phyloP scores from a whole-genome alignment of 2,113 vertebrate species.

The Malurus cyaneus region DNA sequence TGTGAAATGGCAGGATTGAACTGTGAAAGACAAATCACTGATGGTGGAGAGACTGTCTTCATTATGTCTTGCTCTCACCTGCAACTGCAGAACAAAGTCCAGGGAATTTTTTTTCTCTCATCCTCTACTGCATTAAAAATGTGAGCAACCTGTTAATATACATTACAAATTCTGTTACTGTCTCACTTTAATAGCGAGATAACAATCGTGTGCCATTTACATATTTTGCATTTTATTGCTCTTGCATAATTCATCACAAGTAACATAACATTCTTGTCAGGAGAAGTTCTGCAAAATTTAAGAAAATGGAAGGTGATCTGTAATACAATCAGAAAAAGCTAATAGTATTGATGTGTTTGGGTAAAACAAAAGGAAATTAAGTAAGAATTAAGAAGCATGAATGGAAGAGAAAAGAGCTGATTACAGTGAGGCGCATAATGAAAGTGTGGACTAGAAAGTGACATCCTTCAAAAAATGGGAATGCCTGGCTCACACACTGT shows the following conservation, averaged over 20 bases:
- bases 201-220: constrained; percentile 33
- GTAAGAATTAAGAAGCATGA: background rate
- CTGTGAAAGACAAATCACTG: constrained; percentile 57
- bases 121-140: background rate
- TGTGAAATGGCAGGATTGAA: constrained; percentile 67
- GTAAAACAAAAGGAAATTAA: constrained; percentile 17
- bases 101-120: background rate
- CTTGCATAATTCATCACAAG: constrained; percentile 56
- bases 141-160: constrained; percentile 27
- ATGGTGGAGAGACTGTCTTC: background rate
- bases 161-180: constrained; percentile 43
- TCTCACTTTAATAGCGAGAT: constrained; percentile 26
- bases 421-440: background rate
- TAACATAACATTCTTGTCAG: constrained; percentile 28
- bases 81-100: background rate
- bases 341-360: background rate
- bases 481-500: background rate
- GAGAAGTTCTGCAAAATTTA: constrained; percentile 32
- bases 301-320: constrained; percentile 13
- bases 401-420: background rate
- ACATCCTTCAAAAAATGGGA: background rate
- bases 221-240: constrained; percentile 61
- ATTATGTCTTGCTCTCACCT: background rate
- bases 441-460: background rate
- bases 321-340: constrained; percentile 3